Evolutionary conservation across 2,797 vertebrate genomes (phyloP).

Genomic region (Pseudochaenichthys georgianus): DNA sequence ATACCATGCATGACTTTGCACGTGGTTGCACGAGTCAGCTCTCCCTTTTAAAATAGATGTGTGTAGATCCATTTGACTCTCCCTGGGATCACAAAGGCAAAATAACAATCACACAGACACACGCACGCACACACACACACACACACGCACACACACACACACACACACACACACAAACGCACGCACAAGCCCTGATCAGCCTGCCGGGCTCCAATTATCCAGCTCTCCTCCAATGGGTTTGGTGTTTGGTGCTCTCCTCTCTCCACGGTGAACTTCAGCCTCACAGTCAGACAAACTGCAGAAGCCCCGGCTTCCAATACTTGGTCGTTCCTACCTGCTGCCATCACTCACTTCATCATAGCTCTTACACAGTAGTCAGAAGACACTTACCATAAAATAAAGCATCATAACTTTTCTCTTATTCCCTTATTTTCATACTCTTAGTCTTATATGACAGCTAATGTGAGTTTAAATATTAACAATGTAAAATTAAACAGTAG

Average conservation of each 20-base stretch:
- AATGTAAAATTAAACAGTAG: background rate
- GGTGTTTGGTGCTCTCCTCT: slow-evolving; percentile 44
- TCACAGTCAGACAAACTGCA: slow-evolving; percentile 45
- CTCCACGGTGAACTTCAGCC: slow-evolving; percentile 38
- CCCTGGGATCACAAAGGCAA: slow-evolving; percentile 18
- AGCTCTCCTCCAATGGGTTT: slow-evolving; percentile 61
- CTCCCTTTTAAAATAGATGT: slow-evolving; percentile 5
- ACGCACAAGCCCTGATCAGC: slow-evolving; percentile 55
- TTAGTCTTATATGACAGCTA: slow-evolving; percentile 11
- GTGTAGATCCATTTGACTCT: slow-evolving; percentile 4
- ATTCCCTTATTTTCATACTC: background rate
- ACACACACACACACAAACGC: too few relatives aligned
- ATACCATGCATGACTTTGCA: slow-evolving; percentile 10
- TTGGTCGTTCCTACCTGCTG: slow-evolving; percentile 40
- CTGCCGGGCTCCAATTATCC: slow-evolving; percentile 69
- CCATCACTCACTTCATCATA: slow-evolving; percentile 40
- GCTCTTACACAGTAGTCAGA: slow-evolving; percentile 11
- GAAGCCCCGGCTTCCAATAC: slow-evolving; percentile 39
- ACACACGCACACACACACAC: background rate
- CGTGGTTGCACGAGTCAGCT: background rate
- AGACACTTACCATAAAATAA: slow-evolving; percentile 25
- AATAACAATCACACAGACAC: slow-evolving; percentile 25
- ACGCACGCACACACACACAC: slow-evolving; percentile 2
- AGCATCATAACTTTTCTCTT: background rate
- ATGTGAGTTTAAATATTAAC: slow-evolving; percentile 12